These are phyloP conservation scores for Ganaspis sp. DNA, from an alignment of 1,140 invertebrate genomes.

Conservation along the genomic window DNA sequence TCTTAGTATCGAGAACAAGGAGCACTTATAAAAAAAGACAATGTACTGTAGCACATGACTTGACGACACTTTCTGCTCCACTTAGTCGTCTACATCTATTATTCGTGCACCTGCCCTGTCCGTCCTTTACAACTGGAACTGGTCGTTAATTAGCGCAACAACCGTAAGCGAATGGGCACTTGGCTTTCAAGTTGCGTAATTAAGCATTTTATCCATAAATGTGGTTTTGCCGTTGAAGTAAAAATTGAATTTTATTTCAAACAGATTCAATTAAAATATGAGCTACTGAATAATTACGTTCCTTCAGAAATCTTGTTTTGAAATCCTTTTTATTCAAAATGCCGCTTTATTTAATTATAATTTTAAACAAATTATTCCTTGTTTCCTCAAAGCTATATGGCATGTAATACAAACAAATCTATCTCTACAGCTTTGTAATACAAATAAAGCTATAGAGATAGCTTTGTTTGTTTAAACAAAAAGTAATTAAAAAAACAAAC, in stretches of 20 bases:
- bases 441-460: no score
- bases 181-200: conserved; percentile 21
- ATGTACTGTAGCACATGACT: background rate
- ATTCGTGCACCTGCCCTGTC: conserved; percentile 19
- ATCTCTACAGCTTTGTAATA: no score
- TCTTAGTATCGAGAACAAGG: conserved; percentile 1
- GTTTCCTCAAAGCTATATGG: no score
- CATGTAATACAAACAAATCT: no score
- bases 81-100: conserved; percentile 1
- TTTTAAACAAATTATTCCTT: no score
- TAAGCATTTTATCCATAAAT: background rate
- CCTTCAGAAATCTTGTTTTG: no score
- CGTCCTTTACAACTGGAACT: conserved; percentile 1
- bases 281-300: background rate
- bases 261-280: background rate
- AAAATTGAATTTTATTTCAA: background rate
- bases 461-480: no score
- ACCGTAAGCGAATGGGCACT: conserved; percentile 10
- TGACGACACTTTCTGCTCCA: conserved; percentile 32
- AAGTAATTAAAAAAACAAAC: no score
- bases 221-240: background rate
- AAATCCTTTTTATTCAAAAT: no score
- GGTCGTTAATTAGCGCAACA: conserved; percentile 22
- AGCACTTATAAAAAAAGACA: background rate
- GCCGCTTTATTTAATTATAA: no score